Evolutionary conservation across 2,113 vertebrate genomes (phyloP).

Genomic region (Butorides virescens): DNA sequence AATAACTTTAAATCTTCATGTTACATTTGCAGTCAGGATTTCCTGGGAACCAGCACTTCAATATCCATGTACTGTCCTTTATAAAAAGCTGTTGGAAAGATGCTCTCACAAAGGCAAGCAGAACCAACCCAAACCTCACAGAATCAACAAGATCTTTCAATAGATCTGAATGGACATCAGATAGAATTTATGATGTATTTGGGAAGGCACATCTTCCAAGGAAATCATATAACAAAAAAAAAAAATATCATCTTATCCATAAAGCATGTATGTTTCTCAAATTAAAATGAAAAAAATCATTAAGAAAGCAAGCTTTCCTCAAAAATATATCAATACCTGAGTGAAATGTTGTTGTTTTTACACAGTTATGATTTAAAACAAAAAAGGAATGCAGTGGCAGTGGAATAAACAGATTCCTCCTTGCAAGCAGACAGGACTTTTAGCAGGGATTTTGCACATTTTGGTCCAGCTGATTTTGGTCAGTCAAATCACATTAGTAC

Average conservation of each 20-base stretch:
- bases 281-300: background rate
- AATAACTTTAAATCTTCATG: background rate
- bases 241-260: background rate
- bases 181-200: background rate
- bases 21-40: background rate
- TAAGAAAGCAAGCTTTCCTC: background rate
- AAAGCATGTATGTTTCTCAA: accelerated
- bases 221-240: background rate
- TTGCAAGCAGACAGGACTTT: background rate
- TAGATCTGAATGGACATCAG: background rate
- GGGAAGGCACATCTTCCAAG: background rate
- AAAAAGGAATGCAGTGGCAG: background rate
- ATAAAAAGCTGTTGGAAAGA: background rate
- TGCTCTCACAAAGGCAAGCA: background rate
- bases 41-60: background rate
- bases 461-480: background rate
- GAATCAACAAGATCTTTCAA: background rate
- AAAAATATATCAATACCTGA: background rate
- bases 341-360: background rate
- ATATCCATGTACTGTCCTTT: background rate
- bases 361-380: background rate
- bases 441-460: background rate
- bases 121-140: background rate
- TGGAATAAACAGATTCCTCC: background rate
- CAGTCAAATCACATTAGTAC: accelerated